Conservation (phyloP, 2,113 vertebrate genomes). For the Myotis yumanensis region DNA sequence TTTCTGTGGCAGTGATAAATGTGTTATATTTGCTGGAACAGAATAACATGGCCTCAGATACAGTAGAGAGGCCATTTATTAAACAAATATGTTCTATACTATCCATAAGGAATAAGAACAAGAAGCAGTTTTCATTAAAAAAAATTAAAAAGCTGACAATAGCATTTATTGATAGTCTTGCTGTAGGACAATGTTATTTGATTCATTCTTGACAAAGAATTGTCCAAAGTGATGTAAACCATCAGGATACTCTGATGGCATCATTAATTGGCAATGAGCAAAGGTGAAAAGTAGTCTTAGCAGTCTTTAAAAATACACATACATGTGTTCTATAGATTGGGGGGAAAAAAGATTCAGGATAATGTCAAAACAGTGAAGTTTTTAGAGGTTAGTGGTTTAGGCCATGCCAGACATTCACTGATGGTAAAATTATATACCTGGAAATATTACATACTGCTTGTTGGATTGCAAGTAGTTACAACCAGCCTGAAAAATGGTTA, state of each 20-base stretch:
- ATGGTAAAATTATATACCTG: neutral
- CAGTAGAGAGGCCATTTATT: neutral
- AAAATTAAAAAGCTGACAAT: neutral
- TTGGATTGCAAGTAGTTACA: neutral
- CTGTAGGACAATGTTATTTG: neutral
- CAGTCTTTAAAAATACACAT: too few relatives aligned
- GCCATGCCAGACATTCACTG: neutral
- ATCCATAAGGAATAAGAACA: neutral
- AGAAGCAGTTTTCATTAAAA: neutral
- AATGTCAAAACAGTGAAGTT: neutral
- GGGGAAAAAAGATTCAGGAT: neutral
- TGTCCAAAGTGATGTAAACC: neutral
- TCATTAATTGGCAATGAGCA: neutral
- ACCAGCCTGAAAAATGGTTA: neutral
- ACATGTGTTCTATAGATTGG: neutral
- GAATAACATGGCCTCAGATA: neutral
- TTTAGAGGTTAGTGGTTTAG: neutral
- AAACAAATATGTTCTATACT: slow-evolving; percentile 3
- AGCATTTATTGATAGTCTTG: neutral
- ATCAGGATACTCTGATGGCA: neutral
- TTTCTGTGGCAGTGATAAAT: neutral
- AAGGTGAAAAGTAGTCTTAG: neutral
- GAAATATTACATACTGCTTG: neutral
- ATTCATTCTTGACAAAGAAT: neutral
- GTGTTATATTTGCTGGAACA: neutral